Conservation (phyloP, 2,113 vertebrate species). For the Pyrgilauda ruficollis region DNA sequence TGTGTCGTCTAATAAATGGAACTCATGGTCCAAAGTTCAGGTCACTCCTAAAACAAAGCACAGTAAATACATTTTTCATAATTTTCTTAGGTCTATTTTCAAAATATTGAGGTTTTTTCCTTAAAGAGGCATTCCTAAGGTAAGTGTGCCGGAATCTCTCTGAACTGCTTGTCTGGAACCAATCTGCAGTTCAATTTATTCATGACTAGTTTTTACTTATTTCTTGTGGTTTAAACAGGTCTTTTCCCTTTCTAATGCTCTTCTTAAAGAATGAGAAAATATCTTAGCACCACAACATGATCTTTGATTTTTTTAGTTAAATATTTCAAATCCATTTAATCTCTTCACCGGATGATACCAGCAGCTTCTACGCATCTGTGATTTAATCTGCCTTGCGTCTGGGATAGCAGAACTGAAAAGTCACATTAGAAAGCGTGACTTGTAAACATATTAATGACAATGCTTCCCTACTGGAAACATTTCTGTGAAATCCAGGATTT, state of each 20-base stretch:
- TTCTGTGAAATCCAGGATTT: conserved; percentile 37
- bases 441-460: conserved; percentile 4
- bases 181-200: conserved; percentile 9
- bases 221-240: background rate
- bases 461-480: background rate
- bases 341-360: conserved; percentile 14
- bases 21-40: background rate
- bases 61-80: background rate
- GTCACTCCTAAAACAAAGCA: background rate
- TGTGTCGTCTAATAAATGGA: background rate
- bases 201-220: background rate
- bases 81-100: background rate
- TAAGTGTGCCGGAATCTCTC: background rate
- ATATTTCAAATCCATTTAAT: conserved; percentile 46
- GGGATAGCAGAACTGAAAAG: background rate
- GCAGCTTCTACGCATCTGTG: background rate
- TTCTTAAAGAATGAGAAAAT: background rate
- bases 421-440: background rate
- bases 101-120: background rate
- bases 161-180: background rate
- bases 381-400: conserved; percentile 26
- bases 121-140: background rate
- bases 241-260: background rate
- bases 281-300: background rate
- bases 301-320: conserved; percentile 23